phyloP scores from a whole-genome alignment of 2,888 invertebrate genomes.

The Barypeithes pellucidus region DNA sequence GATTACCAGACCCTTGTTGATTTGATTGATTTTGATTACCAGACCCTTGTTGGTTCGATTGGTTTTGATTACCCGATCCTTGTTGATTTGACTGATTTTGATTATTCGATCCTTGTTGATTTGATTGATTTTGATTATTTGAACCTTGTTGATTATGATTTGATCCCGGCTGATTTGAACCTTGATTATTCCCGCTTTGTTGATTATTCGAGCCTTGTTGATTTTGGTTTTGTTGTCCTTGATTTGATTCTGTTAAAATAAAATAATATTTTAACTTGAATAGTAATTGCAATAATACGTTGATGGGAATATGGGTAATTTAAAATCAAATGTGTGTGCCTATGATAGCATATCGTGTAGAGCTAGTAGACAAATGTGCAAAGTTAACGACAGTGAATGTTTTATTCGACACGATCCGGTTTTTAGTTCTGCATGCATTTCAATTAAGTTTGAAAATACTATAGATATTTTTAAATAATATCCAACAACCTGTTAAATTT shows the following conservation, averaged over 20 bases:
- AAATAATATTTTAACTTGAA: not conserved
- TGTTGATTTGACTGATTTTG: constrained; percentile 30
- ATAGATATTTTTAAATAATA: no score
- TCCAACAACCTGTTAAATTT: no score
- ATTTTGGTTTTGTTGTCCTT: constrained; percentile 14
- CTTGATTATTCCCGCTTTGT: constrained; percentile 42
- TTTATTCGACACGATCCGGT: no score
- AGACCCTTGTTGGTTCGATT: not conserved
- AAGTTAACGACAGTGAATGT: no score
- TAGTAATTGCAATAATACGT: no score
- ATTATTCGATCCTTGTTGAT: constrained; percentile 37
- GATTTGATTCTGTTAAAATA: constrained; percentile 18
- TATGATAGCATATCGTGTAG: no score
- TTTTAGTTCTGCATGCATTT: no score
- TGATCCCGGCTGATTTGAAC: constrained; percentile 20
- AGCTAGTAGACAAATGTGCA: no score
- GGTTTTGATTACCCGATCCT: not conserved
- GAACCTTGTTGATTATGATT: constrained; percentile 52
- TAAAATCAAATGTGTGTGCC: no score
- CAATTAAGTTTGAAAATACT: no score
- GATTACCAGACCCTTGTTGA: constrained; percentile 18
- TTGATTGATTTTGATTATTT: constrained; percentile 10
- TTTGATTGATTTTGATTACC: constrained; percentile 2
- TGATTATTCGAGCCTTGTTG: constrained; percentile 37
- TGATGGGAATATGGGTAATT: no score